phyloP scores from a whole-genome alignment of 2,113 vertebrate species.

The Halcyon malimbica region DNA sequence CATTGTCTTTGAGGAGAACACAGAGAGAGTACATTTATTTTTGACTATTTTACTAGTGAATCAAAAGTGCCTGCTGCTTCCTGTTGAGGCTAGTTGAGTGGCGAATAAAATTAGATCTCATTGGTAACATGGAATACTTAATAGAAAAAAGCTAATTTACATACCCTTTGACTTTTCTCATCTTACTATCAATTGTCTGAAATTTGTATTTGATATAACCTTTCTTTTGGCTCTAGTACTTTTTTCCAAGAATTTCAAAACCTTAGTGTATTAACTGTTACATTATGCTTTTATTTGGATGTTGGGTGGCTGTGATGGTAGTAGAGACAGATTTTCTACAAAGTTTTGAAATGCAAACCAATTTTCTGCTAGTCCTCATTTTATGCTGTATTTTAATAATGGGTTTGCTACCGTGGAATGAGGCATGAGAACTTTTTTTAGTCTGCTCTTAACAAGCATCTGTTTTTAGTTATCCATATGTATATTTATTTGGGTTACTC shows the following conservation, averaged over 20 bases:
- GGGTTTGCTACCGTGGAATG: background rate
- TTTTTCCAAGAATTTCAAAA: background rate
- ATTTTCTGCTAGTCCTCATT: background rate
- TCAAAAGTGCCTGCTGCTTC: background rate
- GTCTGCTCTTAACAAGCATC: background rate
- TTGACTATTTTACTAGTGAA: background rate
- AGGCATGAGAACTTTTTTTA: background rate
- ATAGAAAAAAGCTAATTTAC: background rate
- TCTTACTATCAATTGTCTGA: background rate
- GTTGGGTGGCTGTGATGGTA: background rate
- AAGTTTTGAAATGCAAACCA: background rate
- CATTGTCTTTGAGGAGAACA: background rate
- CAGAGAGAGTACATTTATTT: background rate
- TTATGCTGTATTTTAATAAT: background rate
- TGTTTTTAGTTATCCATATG: background rate
- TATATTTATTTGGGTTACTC: background rate
- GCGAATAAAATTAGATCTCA: background rate
- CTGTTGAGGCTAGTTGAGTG: background rate
- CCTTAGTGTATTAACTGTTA: background rate
- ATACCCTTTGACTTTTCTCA: background rate
- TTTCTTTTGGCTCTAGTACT: background rate
- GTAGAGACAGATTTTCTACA: background rate
- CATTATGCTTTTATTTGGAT: background rate
- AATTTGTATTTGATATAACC: background rate
- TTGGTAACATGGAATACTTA: background rate